Conservation (phyloP, 2,888 invertebrate genomes). For the Melieria crassipennis region DNA sequence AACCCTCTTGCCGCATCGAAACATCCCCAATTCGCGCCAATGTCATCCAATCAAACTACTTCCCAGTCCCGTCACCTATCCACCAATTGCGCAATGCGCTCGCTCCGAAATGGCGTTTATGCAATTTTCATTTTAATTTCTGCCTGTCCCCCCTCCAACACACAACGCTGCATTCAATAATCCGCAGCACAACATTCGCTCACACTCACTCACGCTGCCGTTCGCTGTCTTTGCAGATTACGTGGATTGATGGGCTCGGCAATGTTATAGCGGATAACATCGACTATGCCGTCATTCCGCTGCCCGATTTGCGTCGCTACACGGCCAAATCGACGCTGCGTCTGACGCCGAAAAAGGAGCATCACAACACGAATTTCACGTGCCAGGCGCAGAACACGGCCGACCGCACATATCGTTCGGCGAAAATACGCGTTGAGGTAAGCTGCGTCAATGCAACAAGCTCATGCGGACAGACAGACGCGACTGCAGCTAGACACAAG, state of each 20-base stretch:
- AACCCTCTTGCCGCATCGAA: too few relatives aligned
- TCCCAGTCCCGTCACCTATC: not conserved
- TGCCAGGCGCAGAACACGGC: conserved; percentile 95
- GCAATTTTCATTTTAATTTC: conserved; percentile 30
- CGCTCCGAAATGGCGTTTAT: not conserved
- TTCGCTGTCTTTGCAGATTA: conserved; percentile 71
- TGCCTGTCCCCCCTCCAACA: not conserved
- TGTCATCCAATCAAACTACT: not conserved
- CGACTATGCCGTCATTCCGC: conserved; percentile 78
- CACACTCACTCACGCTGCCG: not conserved
- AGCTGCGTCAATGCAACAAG: not conserved
- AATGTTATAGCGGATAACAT: conserved; percentile 84
- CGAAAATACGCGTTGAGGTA: conserved; percentile 83
- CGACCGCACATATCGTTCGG: conserved; percentile 83
- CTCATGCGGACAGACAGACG: not conserved
- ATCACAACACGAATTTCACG: conserved; percentile 90
- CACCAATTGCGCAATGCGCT: not conserved
- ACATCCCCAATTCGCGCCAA: too few relatives aligned
- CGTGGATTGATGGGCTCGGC: conserved; percentile 91
- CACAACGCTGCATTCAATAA: too few relatives aligned
- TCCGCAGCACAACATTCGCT: too few relatives aligned
- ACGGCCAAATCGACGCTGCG: conserved; percentile 87
- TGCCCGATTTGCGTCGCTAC: conserved; percentile 83
- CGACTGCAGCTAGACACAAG: not conserved
- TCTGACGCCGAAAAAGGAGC: conserved; percentile 85